phyloP scores from a whole-genome alignment of 2,888 invertebrate species.

The Plagiodera versicolora region DNA sequence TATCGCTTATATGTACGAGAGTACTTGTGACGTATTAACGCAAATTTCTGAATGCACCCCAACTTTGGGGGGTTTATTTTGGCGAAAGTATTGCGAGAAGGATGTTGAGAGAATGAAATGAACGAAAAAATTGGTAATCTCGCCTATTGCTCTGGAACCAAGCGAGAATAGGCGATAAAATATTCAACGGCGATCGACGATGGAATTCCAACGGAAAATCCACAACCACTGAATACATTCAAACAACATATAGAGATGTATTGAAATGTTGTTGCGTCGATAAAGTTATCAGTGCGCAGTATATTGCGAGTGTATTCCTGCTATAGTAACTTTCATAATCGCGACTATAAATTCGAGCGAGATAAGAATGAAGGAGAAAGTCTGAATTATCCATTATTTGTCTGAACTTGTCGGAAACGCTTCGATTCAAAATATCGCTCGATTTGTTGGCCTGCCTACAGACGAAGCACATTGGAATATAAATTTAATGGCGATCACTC shows the following conservation, averaged over 20 bases:
- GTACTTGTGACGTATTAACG: too few relatives aligned
- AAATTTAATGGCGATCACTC: neutral
- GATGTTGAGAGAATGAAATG: too few relatives aligned
- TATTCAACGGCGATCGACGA: neutral
- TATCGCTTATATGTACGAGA: too few relatives aligned
- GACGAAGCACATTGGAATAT: neutral
- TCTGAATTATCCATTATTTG: constrained; percentile 25
- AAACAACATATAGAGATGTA: constrained; percentile 3
- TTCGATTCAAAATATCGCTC: constrained; percentile 19
- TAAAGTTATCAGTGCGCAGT: constrained; percentile 12
- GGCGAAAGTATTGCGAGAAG: too few relatives aligned
- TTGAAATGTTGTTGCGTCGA: constrained; percentile 7
- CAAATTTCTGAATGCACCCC: too few relatives aligned
- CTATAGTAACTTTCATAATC: constrained; percentile 23
- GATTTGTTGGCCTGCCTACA: neutral
- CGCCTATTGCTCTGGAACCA: too few relatives aligned
- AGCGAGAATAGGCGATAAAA: too few relatives aligned
- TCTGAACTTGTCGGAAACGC: constrained; percentile 19
- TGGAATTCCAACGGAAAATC: constrained; percentile 6
- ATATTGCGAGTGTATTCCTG: constrained; percentile 14
- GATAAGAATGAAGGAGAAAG: constrained; percentile 26
- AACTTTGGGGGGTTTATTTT: too few relatives aligned
- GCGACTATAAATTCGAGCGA: constrained; percentile 22
- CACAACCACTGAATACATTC: constrained; percentile 11
- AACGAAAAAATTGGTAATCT: too few relatives aligned